Evolutionary conservation across 2,797 vertebrate genomes (phyloP).

Genomic region (Leptatherina wallacei): DNA sequence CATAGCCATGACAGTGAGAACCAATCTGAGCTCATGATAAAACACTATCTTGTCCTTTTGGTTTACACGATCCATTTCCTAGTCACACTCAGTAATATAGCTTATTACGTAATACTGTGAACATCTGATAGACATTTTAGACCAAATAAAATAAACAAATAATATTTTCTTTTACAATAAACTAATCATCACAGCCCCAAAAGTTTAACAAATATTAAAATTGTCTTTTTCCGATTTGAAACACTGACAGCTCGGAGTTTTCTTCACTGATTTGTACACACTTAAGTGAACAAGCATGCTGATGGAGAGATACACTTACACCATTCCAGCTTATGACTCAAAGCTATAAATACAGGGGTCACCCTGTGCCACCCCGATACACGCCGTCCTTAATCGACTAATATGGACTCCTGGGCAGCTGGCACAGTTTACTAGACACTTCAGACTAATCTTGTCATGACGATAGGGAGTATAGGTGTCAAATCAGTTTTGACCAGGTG

Average conservation of each 20-base stretch:
- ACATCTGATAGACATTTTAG: background rate
- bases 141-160: background rate
- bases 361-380: constrained; percentile 60
- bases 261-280: constrained; percentile 45
- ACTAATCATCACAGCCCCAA: background rate
- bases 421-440: constrained; percentile 52
- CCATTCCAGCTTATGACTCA: constrained; percentile 73
- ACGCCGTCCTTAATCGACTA: constrained; percentile 73
- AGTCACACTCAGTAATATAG: background rate
- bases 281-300: constrained; percentile 65
- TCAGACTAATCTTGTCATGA: constrained; percentile 62
- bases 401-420: constrained; percentile 71
- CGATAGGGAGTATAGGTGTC: constrained; percentile 42
- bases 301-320: constrained; percentile 72
- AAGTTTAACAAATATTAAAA: background rate
- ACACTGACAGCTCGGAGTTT: constrained; percentile 20
- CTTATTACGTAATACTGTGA: background rate
- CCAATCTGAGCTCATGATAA: background rate
- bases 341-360: constrained; percentile 79
- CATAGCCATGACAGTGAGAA: no score
- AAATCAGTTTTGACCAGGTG: constrained; percentile 45
- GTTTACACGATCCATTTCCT: background rate
- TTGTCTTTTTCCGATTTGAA: constrained; percentile 5
- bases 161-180: background rate
- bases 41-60: background rate